Evolutionary conservation across 2,797 vertebrate species (phyloP).

Genomic region (Lepus oiostolus): DNA sequence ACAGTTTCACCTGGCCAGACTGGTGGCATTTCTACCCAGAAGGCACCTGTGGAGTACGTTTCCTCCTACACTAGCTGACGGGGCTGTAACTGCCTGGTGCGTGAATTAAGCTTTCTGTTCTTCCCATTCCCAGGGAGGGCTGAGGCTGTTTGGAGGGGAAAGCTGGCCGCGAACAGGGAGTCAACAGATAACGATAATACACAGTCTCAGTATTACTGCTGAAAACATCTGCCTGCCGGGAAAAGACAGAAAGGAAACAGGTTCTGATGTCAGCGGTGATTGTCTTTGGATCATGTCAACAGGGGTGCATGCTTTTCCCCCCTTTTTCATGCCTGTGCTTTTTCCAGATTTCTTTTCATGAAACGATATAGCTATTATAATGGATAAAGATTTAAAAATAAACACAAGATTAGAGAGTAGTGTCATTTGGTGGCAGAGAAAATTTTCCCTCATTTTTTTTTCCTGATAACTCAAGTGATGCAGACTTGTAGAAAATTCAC

Average conservation of each 20-base stretch:
- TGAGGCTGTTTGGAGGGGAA: neutral
- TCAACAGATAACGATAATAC: neutral
- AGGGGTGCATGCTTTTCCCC: neutral
- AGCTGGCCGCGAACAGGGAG: neutral
- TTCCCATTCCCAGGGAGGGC: no score
- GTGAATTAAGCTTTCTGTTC: neutral
- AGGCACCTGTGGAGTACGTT: neutral
- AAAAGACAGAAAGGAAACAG: neutral
- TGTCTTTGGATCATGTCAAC: neutral
- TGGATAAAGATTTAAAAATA: neutral
- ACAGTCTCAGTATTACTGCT: neutral
- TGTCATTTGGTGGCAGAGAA: neutral
- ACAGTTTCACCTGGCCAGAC: no score
- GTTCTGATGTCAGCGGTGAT: neutral
- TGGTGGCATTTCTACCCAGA: neutral
- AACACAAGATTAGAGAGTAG: neutral
- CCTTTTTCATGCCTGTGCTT: neutral
- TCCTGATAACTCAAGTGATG: neutral
- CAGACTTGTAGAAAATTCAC: neutral
- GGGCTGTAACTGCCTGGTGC: neutral
- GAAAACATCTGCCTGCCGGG: neutral
- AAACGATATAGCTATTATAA: neutral
- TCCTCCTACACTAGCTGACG: neutral
- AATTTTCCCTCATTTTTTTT: neutral
- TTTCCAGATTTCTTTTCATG: neutral